These are phyloP conservation scores for Gallinago stenura DNA, from an alignment of 2,797 vertebrate species.

Conservation along the genomic window DNA sequence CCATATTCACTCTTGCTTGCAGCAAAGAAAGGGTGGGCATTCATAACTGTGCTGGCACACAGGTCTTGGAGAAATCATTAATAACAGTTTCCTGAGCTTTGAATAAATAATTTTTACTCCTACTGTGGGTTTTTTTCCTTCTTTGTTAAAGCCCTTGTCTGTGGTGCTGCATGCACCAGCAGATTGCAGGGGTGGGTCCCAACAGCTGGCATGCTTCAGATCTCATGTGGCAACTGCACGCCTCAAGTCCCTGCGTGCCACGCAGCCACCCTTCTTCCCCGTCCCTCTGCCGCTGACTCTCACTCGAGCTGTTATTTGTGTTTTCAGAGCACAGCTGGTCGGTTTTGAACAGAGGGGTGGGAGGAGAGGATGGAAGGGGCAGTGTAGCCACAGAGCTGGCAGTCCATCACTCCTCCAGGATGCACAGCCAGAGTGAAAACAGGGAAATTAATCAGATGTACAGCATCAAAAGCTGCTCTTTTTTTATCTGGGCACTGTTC, in stretches of 20 bases:
- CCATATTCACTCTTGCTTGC: accelerated
- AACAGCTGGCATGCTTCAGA: constrained; percentile 55
- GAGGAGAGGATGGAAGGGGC: constrained; percentile 49
- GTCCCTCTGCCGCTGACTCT: neutral
- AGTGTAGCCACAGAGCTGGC: neutral
- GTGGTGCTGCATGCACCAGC: neutral
- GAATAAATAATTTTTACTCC: constrained; percentile 42
- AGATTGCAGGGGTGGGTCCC: constrained; percentile 69
- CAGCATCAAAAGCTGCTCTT: neutral
- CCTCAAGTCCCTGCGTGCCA: neutral
- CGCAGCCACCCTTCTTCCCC: neutral
- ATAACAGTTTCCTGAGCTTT: constrained; percentile 23
- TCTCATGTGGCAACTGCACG: constrained; percentile 28
- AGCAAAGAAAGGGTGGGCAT: neutral
- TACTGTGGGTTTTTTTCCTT: neutral
- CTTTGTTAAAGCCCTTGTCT: neutral
- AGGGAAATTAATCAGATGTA: neutral
- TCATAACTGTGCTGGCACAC: neutral
- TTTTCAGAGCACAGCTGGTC: constrained; percentile 6
- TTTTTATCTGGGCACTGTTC: constrained; percentile 6
- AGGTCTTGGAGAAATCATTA: neutral
- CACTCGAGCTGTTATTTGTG: neutral
- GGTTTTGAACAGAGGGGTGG: constrained; percentile 46
- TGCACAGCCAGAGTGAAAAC: neutral
- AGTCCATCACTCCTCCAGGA: constrained; percentile 32